Evolutionary conservation across 2,888 invertebrate genomes (phyloP).

Genomic region (Drosophila macrothrix): DNA sequence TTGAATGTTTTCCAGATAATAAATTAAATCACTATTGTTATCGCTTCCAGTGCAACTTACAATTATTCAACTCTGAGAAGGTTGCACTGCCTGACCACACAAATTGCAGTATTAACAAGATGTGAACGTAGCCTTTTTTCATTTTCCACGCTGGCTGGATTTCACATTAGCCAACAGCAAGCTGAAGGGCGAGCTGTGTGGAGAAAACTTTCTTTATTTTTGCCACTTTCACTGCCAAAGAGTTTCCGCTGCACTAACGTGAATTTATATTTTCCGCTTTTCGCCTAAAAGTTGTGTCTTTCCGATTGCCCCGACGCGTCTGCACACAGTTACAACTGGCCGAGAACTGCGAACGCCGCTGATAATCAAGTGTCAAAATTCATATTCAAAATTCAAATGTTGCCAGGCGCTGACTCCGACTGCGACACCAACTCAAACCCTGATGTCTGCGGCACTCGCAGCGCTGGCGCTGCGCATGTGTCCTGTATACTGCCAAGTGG

Average conservation of each 20-base stretch:
- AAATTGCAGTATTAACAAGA: conserved; percentile 57
- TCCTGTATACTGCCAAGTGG: conserved; percentile 59
- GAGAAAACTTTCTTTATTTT: conserved; percentile 49
- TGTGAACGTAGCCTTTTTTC: conserved; percentile 42
- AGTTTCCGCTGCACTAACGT: conserved; percentile 64
- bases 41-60: conserved; percentile 68
- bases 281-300: conserved; percentile 39
- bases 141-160: conserved; percentile 47
- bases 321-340: conserved; percentile 70
- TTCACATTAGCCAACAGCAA: conserved; percentile 48
- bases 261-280: conserved; percentile 54
- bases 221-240: conserved; percentile 68
- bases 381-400: conserved; percentile 79
- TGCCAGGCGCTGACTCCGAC: conserved; percentile 48
- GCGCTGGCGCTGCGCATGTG: conserved; percentile 73
- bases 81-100: conserved; percentile 65
- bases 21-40: background rate
- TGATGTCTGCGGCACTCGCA: conserved; percentile 7
- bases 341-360: conserved; percentile 66
- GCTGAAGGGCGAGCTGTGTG: conserved; percentile 22
- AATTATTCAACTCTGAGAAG: conserved; percentile 83
- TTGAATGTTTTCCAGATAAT: background rate
- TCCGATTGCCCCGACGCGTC: conserved; percentile 64
- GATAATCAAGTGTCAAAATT: conserved; percentile 81
- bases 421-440: conserved; percentile 13